Evolutionary conservation across 2,888 invertebrate species (phyloP).

Genomic region (Cylindroiulus punctatus): DNA sequence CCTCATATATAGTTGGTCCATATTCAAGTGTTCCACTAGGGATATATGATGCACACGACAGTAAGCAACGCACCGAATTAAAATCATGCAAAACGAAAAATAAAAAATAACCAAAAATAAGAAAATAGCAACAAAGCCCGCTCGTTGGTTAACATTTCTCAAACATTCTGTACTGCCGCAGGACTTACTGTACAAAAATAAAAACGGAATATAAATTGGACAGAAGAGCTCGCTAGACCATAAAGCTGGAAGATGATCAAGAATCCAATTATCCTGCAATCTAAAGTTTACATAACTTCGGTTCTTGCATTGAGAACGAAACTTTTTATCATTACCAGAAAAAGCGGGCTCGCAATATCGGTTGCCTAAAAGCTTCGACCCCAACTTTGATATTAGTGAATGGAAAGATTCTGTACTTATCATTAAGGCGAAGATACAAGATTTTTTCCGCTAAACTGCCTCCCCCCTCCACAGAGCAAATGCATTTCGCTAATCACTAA

Average conservation of each 20-base stretch:
- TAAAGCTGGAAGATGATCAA: background rate
- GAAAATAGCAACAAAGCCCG: no score
- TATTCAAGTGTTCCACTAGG: no score
- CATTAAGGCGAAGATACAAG: background rate
- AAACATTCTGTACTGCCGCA: no score
- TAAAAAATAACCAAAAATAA: no score
- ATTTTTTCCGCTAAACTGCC: conserved; percentile 3
- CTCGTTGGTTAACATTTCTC: no score
- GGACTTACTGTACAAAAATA: background rate
- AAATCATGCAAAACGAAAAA: no score
- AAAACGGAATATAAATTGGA: background rate
- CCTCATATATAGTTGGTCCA: no score
- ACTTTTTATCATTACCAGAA: background rate
- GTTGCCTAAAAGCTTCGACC: conserved; percentile 23
- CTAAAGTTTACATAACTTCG: background rate
- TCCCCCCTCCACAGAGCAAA: background rate
- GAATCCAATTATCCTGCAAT: background rate
- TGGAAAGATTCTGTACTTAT: conserved; percentile 28
- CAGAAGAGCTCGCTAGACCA: background rate
- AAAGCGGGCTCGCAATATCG: background rate
- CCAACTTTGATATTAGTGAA: conserved; percentile 12
- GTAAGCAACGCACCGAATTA: no score
- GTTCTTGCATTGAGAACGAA: background rate
- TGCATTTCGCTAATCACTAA: conserved; percentile 42
- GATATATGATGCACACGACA: no score